These are phyloP conservation scores for Neopelma chrysocephalum DNA, from an alignment of 2,797 vertebrate species.

Conservation along the genomic window DNA sequence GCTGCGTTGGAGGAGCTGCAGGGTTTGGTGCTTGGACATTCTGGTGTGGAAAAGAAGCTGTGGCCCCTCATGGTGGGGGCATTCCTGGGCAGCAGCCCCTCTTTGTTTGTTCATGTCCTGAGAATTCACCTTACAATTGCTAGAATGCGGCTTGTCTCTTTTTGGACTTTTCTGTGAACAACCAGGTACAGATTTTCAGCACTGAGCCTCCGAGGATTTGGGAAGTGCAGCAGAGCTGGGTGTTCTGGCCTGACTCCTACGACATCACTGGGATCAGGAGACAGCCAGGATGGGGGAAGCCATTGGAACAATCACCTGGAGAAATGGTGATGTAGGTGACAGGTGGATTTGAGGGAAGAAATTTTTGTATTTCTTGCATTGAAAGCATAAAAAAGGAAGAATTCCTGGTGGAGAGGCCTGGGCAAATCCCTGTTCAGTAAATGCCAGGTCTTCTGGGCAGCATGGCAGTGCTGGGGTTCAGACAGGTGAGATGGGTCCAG, in stretches of 20 bases:
- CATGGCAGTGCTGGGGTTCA: neutral
- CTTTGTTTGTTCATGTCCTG: neutral
- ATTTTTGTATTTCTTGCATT: neutral
- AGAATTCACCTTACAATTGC: neutral
- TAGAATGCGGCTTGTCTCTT: neutral
- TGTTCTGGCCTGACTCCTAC: neutral
- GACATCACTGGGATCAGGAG: accelerated
- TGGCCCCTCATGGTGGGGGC: neutral
- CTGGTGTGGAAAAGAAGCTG: neutral
- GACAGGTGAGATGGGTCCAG: neutral
- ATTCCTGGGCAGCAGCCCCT: neutral
- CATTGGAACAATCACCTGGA: accelerated
- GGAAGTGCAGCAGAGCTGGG: neutral
- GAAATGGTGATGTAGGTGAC: neutral
- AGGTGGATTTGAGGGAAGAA: neutral
- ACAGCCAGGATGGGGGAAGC: neutral
- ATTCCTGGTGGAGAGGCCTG: neutral
- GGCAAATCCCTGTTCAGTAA: neutral
- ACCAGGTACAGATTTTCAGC: neutral
- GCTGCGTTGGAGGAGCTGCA: neutral
- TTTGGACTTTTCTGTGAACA: neutral
- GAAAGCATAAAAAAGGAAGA: neutral
- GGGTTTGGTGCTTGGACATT: neutral
- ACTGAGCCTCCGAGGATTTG: neutral
- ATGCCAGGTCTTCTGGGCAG: neutral